Percentiles rank a stretch among this genome's conserved stretches.
Conservation (phyloP, 2,888 invertebrate genomes). For the Julus scanicus region DNA sequence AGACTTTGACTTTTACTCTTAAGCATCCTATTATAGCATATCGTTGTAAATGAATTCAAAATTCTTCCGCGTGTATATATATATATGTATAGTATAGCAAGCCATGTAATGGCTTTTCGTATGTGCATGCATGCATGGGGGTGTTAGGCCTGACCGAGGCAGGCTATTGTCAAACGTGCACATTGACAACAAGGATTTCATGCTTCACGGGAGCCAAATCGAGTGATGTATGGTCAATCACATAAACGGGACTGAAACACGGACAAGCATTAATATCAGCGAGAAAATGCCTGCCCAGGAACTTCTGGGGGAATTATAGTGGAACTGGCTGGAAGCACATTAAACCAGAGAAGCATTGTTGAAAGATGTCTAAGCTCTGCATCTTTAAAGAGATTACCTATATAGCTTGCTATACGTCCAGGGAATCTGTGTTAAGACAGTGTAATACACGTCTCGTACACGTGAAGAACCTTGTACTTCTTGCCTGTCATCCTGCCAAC, state of each 20-base stretch:
- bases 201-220: slow-evolving; percentile 56
- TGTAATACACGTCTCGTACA: slow-evolving; percentile 42
- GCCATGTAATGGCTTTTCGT: not conserved
- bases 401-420: not conserved
- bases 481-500: slow-evolving; percentile 39
- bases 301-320: slow-evolving; percentile 17
- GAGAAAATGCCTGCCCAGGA: not conserved
- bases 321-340: slow-evolving; percentile 19
- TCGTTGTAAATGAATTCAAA: not conserved
- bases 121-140: slow-evolving; percentile 36
- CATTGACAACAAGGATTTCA: slow-evolving; percentile 54
- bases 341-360: slow-evolving; percentile 17
- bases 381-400: slow-evolving; percentile 30
- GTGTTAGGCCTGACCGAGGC: not conserved
- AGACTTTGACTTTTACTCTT: not conserved
- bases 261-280: slow-evolving; percentile 50
- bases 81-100: not conserved
- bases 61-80: not conserved
- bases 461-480: slow-evolving; percentile 42
- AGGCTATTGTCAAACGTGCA: slow-evolving; percentile 8
- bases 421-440: slow-evolving; percentile 34
- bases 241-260: slow-evolving; percentile 49
- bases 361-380: slow-evolving; percentile 36
- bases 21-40: not conserved
- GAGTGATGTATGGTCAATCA: slow-evolving; percentile 57